Base-by-base conservation (phyloP, 2,797 vertebrate species). In the Microctenopoma stevenorrisi region DNA sequence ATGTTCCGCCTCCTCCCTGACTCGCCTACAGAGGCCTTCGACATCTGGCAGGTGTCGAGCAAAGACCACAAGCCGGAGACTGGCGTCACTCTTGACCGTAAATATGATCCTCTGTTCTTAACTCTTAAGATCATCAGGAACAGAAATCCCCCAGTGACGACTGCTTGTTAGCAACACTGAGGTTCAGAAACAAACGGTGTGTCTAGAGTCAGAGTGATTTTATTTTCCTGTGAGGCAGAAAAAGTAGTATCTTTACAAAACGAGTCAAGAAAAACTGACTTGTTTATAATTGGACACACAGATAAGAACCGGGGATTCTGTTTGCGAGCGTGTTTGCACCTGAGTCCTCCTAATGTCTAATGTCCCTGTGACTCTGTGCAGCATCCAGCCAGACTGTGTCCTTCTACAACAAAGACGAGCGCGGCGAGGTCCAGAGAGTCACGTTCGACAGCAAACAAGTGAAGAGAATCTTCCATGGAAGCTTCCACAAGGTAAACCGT, bases 401-500 rank as follows among this genome's bases (percentile, higher is more conserved):
- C 8, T 99, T 98, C 93, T 99, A 98, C 88, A 99, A 97, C 90
- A 98, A 96, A 82, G 97, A 97, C 76, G 91, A 92, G 59, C 89
- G 94, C 3, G 98, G 97, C 4, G 96, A 97, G 53, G 87, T 94
- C 75, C 97, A 99, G 89, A 96, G 91, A 5, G 93, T 95, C 62
- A 94, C 93, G 7, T 99, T 99, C 80, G 95, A 97, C 89, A 90
- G 79, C 26, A 91, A 94, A 12, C 94, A 91, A 40, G 87, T 98
- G 56, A 97, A 96, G 94, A 94, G 89, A 81, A 94, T 99, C 66
- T 99, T 99, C 92, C 97, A 98, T 64, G 98, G 98, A 78, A 99
- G 97, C 89, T 99, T 98, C 92, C 98, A 99, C 90, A 99, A 99
- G 97, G 98, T 99, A 95, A 96, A 5, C n/a, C n/a, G 16, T 11